Conservation (phyloP, 2,888 invertebrate genomes). For the Craniophora ligustri region DNA sequence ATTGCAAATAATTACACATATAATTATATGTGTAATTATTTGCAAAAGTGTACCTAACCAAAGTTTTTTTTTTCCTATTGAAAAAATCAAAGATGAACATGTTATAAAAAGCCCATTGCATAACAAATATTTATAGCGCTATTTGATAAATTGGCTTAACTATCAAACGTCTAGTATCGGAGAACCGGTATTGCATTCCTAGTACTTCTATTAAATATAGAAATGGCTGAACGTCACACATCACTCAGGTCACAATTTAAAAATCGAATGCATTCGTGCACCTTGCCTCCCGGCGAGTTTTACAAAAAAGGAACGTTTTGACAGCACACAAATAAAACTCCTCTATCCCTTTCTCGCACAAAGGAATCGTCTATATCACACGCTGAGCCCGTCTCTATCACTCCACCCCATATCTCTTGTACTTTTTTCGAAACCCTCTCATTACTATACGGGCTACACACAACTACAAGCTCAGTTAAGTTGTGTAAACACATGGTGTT, state of each 20-base stretch:
- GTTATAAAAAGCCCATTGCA: no score
- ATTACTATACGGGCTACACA: conserved; percentile 65
- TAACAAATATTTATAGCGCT: no score
- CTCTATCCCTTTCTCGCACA: conserved; percentile 60
- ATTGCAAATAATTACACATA: no score
- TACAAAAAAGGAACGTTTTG: conserved; percentile 79
- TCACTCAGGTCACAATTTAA: conserved; percentile 82
- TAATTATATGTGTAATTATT: no score
- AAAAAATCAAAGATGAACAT: no score
- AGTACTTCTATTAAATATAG: conserved; percentile 27
- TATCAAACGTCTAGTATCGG: no score
- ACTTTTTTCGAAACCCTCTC: conserved; percentile 84
- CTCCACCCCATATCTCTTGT: conserved; percentile 75
- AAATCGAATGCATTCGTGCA: conserved; percentile 79
- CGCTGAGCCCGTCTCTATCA: conserved; percentile 59
- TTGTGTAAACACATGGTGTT: conserved; percentile 66
- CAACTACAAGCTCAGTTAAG: conserved; percentile 63
- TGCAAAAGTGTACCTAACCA: no score
- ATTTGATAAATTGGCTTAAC: no score
- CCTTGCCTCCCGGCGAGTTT: conserved; percentile 85
- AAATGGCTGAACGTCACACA: conserved; percentile 72
- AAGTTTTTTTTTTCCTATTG: no score
- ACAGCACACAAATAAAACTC: conserved; percentile 69
- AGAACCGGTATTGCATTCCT: conserved; percentile 8
- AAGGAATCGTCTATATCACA: conserved; percentile 39